These are phyloP conservation scores for Dioctria linearis DNA, from an alignment of 2,888 invertebrate genomes.

Conservation along the genomic window DNA sequence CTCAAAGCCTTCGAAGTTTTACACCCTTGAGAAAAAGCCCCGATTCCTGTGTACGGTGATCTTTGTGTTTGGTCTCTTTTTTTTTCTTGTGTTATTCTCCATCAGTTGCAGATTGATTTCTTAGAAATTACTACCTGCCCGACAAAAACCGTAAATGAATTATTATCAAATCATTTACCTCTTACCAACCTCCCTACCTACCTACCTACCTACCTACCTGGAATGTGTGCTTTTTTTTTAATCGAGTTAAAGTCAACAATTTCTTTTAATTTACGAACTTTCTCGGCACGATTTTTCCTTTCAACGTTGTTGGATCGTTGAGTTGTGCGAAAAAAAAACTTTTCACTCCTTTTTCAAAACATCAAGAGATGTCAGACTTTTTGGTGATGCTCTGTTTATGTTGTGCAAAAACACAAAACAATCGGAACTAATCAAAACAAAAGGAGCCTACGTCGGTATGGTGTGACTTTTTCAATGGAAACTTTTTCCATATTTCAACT, in stretches of 20 bases:
- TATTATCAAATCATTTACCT: conserved; percentile 34
- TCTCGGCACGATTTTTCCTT: background rate
- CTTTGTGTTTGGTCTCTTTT: background rate
- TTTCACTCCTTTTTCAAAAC: background rate
- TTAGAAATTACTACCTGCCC: background rate
- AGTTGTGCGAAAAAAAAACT: background rate
- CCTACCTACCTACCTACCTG: background rate
- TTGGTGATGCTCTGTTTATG: background rate
- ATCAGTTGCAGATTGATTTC: conserved; percentile 31
- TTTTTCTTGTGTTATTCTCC: background rate
- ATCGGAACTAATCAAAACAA: conserved; percentile 10
- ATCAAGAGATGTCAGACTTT: background rate
- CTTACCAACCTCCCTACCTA: background rate
- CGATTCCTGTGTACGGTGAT: background rate
- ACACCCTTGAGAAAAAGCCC: background rate
- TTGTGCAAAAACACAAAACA: background rate
- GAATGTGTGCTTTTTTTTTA: background rate
- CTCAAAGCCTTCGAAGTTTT: conserved; percentile 34
- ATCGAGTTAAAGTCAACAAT: conserved; percentile 37
- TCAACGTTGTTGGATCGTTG: background rate
- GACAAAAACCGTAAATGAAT: conserved; percentile 34
- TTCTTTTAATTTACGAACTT: conserved; percentile 36
- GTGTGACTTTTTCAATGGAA: conserved; percentile 26
- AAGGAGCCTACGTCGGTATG: background rate
- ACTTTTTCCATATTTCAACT: conserved; percentile 39